Base-by-base conservation (phyloP, 2,888 invertebrate genomes). In the Hypolimnas misippus region DNA sequence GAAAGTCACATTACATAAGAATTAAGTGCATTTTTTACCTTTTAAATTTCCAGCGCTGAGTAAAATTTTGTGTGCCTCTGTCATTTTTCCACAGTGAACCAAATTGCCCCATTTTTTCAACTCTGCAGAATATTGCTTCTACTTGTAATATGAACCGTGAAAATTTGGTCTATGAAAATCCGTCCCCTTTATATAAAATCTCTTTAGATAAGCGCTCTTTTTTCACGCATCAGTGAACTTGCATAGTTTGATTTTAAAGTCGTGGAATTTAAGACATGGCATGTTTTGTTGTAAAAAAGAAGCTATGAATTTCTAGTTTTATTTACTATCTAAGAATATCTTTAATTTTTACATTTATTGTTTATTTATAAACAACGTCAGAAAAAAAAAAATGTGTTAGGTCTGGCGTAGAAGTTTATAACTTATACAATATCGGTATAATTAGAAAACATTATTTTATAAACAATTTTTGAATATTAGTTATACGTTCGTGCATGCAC, bases 141-240 rank as follows among this genome's bases (percentile, higher is more conserved):
- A 52, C 51, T 58, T 52, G 51, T 42, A 52, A 58, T 42, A 51
- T 51, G 19, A 51, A 42, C 21, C 44, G 58, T 44, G 42, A 52
- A 35, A 58, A 58, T 50, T 58, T 58, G 14, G 51, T 51, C 57
- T 58, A 51, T 58, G 51, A 40, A 52, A 38, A 59, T 51, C 33
- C 51, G 52, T 16, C 33, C 21, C 44, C 44, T 35, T 58, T 59
- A 33, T 44, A 21, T 52, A 59, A 59, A 59, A 59, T 59, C 33
- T 59, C 44, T 52, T 33, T 10, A 59, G 44, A 44, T 52, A 59
- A 59, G 52, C 58, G 33, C 51, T 29, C 51, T 58, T 59, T 52
- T 52, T 59, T 40, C n/a, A 59, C 52, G 42, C 58, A 44, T 40
- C 16, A 59, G 42, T 59, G 42, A 59, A 52, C 51, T 58, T 58